These are phyloP conservation scores for Perodicticus potto DNA, from an alignment of 2,797 vertebrate genomes.

Conservation along the genomic window DNA sequence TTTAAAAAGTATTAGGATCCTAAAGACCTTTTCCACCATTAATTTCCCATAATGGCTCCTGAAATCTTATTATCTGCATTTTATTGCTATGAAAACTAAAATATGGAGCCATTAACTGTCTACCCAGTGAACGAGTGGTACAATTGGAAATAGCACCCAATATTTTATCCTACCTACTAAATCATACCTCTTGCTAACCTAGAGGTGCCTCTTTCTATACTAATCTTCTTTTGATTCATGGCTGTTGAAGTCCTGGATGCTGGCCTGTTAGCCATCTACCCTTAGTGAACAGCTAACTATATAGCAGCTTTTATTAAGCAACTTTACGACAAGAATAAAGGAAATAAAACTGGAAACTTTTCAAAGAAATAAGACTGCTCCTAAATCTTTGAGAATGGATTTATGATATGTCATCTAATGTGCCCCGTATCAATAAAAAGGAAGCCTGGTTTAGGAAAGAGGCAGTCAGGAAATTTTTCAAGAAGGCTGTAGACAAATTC, in stretches of 20 bases:
- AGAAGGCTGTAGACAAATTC: neutral
- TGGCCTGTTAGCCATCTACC: neutral
- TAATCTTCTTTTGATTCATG: neutral
- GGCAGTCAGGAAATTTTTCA: neutral
- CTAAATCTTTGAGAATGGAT: neutral
- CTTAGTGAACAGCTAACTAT: neutral
- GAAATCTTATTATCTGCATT: constrained; percentile 63
- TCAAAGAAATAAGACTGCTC: neutral
- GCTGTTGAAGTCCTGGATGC: neutral
- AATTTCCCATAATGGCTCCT: constrained; percentile 59
- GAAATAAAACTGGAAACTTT: neutral
- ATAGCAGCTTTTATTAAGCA: neutral
- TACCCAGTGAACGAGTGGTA: neutral
- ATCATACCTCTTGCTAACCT: constrained; percentile 16
- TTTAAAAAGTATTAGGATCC: constrained; percentile 37
- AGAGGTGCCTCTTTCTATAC: neutral
- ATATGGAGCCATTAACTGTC: constrained; percentile 43
- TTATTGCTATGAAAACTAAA: constrained; percentile 64
- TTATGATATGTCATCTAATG: neutral
- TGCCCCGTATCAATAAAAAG: neutral
- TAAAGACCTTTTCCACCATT: constrained; percentile 52
- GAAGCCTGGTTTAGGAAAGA: neutral
- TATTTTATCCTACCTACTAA: constrained; percentile 49
- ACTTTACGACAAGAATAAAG: neutral
- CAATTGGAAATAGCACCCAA: constrained; percentile 40